Evolutionary conservation across 1,140 invertebrate genomes (phyloP).

Genomic region (Diabrotica undecimpunctata): DNA sequence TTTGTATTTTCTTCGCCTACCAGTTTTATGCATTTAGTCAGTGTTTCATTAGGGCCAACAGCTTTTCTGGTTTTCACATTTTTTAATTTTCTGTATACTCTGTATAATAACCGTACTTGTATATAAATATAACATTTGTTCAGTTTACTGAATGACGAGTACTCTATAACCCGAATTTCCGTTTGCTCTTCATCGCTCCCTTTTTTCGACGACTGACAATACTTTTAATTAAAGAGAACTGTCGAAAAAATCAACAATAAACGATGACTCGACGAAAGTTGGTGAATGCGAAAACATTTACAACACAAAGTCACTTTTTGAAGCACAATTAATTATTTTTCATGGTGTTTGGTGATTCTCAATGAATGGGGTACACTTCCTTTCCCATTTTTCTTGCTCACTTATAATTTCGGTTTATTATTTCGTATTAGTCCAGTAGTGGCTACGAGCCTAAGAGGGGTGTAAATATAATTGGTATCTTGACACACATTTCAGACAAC

Average conservation of each 20-base stretch:
- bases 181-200: slow-evolving; percentile 3
- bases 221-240: slow-evolving; percentile 21
- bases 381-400: slow-evolving; percentile 33
- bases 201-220: slow-evolving; percentile 5
- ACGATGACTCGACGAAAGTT: slow-evolving; percentile 32
- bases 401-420: slow-evolving; percentile 21
- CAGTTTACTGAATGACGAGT: background rate
- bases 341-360: slow-evolving; percentile 41
- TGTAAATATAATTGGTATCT: no score
- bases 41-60: no score
- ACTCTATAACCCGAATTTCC: slow-evolving; percentile 1
- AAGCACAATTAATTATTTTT: slow-evolving; percentile 45
- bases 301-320: slow-evolving; percentile 38
- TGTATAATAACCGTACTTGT: no score
- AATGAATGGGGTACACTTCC: slow-evolving; percentile 37
- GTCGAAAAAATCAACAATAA: slow-evolving; percentile 32
- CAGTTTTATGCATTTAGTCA: no score
- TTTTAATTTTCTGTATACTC: no score
- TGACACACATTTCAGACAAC: no score
- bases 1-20: no score
- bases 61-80: no score
- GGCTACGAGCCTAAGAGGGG: background rate
- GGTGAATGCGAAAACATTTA: slow-evolving; percentile 35
- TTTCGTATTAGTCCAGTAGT: slow-evolving; percentile 5
- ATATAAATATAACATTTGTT: background rate